These are phyloP conservation scores for Triplophysa siluroides DNA, from an alignment of 2,113 vertebrate species.

Conservation along the genomic window DNA sequence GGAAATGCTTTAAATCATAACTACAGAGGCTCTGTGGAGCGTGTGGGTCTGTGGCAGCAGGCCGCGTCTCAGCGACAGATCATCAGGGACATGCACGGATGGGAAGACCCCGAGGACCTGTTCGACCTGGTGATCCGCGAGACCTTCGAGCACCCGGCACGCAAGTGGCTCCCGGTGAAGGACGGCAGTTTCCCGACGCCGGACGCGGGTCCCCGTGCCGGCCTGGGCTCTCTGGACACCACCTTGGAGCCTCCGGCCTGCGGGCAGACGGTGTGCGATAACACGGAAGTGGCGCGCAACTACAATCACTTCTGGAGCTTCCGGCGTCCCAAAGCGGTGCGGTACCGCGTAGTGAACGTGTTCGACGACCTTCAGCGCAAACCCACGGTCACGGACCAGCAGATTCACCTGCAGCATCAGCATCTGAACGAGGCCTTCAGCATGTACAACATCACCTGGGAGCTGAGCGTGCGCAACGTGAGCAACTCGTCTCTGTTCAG, in stretches of 20 bases:
- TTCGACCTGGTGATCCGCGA: conserved; percentile 92
- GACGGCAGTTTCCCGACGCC: conserved; percentile 83
- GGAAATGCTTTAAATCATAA: conserved; percentile 92
- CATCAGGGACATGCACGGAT: conserved; percentile 83
- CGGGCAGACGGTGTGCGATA: conserved; percentile 94
- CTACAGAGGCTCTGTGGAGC: conserved; percentile 88
- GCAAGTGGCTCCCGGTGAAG: conserved; percentile 90
- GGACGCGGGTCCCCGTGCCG: conserved; percentile 72
- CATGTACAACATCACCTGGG: conserved; percentile 95
- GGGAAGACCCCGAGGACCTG: conserved; percentile 77
- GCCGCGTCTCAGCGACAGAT: conserved; percentile 88
- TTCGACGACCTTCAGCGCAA: conserved; percentile 77
- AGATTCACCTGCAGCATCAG: conserved; percentile 93
- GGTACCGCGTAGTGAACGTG: conserved; percentile 92
- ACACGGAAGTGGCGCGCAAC: conserved; percentile 84
- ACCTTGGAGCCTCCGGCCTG: conserved; percentile 88
- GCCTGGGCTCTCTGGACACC: conserved; percentile 82
- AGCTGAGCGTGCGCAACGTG: conserved; percentile 88
- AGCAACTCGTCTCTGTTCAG: conserved; percentile 88
- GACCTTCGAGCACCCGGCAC: conserved; percentile 87
- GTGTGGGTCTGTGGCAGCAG: conserved; percentile 87
- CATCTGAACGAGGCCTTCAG: conserved; percentile 88
- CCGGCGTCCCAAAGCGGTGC: conserved; percentile 85
- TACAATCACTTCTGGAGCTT: conserved; percentile 90
- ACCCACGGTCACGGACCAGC: conserved; percentile 88